Percentiles rank a stretch among this genome's conserved stretches.
phyloP scores from a whole-genome alignment of 2,113 vertebrate species.

The Eulacestoma nigropectus region DNA sequence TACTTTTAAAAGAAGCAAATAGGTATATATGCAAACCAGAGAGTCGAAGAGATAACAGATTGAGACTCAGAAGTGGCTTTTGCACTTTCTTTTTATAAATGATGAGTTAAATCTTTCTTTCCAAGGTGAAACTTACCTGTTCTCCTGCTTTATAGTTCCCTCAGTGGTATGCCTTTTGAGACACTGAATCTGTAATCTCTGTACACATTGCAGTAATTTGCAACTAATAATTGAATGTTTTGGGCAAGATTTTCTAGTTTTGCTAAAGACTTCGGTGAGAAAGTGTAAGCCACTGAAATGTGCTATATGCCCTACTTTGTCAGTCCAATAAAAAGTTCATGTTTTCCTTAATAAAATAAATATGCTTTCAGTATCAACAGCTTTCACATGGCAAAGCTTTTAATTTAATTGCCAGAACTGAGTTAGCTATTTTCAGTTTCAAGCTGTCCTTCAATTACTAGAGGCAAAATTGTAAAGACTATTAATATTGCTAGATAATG shows the following conservation, averaged over 20 bases:
- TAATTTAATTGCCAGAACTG: neutral
- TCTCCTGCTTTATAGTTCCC: neutral
- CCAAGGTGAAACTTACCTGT: neutral
- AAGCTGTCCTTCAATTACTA: neutral
- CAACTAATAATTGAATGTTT: neutral
- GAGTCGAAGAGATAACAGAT: neutral
- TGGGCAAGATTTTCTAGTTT: neutral
- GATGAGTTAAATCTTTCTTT: neutral
- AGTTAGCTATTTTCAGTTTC: slow-evolving; percentile 15
- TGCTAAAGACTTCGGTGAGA: neutral
- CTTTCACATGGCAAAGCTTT: neutral
- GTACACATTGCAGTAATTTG: neutral
- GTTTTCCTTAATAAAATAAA: neutral
- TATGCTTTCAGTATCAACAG: neutral
- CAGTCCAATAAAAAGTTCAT: neutral
- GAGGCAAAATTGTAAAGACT: neutral
- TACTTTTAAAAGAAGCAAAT: neutral
- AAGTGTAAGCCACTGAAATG: neutral
- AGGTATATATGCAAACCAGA: neutral
- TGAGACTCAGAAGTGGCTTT: neutral
- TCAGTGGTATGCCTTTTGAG: neutral
- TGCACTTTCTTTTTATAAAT: neutral
- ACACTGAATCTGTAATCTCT: neutral
- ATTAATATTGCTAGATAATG: neutral
- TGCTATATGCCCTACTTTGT: neutral